Evolutionary conservation across 2,888 invertebrate genomes (phyloP).

Genomic region (Pristionchus maxplancki): DNA sequence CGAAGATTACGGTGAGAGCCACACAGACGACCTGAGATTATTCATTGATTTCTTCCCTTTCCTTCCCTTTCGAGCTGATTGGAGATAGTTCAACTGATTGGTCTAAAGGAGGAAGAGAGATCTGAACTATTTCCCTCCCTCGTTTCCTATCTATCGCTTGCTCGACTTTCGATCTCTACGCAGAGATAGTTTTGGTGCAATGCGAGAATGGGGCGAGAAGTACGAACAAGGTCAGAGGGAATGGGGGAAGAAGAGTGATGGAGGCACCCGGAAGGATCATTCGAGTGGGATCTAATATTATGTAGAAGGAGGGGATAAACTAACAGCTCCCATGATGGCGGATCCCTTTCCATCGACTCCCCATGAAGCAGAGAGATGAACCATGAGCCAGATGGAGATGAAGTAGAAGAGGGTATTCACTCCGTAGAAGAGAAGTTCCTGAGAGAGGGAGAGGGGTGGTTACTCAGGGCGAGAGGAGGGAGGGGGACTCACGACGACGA

Average conservation of each 20-base stretch:
- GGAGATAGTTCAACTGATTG: neutral
- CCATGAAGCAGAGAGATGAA: conserved; percentile 75
- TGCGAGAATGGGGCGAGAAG: conserved; percentile 33
- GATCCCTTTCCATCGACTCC: conserved; percentile 75
- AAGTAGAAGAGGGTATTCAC: conserved; percentile 76
- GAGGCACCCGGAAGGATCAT: neutral
- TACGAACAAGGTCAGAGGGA: conserved; percentile 13
- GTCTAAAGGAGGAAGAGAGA: conserved; percentile 12
- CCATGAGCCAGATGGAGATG: conserved; percentile 77
- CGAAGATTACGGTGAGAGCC: conserved; percentile 74
- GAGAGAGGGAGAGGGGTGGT: neutral
- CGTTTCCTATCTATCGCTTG: neutral
- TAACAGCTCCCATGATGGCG: conserved; percentile 75
- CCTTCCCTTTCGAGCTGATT: neutral
- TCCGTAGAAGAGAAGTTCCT: conserved; percentile 76
- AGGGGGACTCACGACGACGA: conserved; percentile 69
- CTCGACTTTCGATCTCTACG: conserved; percentile 27
- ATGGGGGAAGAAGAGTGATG: neutral
- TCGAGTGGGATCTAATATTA: no score
- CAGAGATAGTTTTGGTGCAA: conserved; percentile 42
- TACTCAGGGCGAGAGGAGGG: neutral
- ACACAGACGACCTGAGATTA: conserved; percentile 72
- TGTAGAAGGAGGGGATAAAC: conserved; percentile 9
- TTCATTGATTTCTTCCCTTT: neutral
- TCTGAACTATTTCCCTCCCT: neutral